phyloP scores from a whole-genome alignment of 2,888 invertebrate species.

The Chrysolina haemoptera region DNA sequence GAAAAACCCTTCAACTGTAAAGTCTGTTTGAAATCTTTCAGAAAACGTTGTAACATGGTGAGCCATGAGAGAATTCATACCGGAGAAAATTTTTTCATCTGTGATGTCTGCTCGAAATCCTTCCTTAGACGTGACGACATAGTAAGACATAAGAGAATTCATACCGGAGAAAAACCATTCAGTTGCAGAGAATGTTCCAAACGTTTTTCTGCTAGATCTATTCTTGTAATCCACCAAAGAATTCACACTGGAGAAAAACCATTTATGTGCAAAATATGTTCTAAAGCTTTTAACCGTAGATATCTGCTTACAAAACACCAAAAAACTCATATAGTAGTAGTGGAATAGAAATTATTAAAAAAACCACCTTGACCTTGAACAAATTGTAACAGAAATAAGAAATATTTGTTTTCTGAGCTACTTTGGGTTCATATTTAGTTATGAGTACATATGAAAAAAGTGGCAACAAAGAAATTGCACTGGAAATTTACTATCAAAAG shows the following conservation, averaged over 20 bases:
- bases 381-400: too few species aligned
- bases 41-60: background rate
- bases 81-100: background rate
- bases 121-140: background rate
- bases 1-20: background rate
- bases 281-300: too few species aligned
- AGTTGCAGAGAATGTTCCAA: background rate
- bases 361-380: too few species aligned
- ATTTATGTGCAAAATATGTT: background rate
- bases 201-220: background rate
- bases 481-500: too few species aligned
- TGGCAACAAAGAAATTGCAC: too few species aligned
- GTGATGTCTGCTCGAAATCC: background rate
- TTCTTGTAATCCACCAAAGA: background rate
- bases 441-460: too few species aligned
- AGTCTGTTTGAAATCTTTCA: background rate
- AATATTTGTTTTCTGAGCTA: too few species aligned
- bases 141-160: background rate
- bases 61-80: background rate
- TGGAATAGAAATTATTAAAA: too few species aligned
- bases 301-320: too few species aligned
- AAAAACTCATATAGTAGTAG: too few species aligned
- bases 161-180: constrained; percentile 1
- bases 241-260: background rate
- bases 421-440: too few species aligned